Evolutionary conservation across 2,888 invertebrate species (phyloP).

Genomic region (Sinotaia quadrata): DNA sequence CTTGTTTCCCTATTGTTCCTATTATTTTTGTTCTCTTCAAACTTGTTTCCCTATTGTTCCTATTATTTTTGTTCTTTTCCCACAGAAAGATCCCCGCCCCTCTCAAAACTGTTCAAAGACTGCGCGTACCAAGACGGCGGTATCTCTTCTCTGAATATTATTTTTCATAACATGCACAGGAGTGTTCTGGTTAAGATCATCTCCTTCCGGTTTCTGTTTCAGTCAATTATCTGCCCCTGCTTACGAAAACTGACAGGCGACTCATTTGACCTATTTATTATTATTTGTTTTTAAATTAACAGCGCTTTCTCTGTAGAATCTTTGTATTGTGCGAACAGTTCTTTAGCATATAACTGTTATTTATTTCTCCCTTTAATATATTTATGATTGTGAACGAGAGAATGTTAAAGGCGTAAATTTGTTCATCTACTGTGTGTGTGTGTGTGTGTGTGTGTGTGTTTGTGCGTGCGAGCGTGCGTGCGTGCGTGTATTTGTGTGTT

Average conservation of each 20-base stretch:
- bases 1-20: neutral
- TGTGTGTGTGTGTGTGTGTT: neutral
- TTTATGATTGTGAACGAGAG: too few species aligned
- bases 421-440: too few species aligned
- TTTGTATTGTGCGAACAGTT: too few species aligned
- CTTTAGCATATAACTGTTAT: too few species aligned
- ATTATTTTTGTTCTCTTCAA: neutral
- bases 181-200: constrained; percentile 1
- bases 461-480: neutral
- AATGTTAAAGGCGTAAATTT: too few species aligned
- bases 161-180: constrained; percentile 25
- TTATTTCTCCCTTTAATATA: too few species aligned
- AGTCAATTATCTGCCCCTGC: constrained; percentile 19
- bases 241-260: too few species aligned
- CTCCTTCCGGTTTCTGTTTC: constrained; percentile 24
- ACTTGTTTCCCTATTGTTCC: neutral
- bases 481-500: neutral
- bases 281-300: too few species aligned
- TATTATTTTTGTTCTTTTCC: neutral
- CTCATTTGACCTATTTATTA: too few species aligned
- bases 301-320: too few species aligned
- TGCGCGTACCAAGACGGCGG: constrained; percentile 4
- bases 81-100: neutral
- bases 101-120: neutral
- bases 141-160: constrained; percentile 24